Percentiles rank a stretch among this genome's conserved stretches.
Conservation (phyloP, 2,113 vertebrate species). For the Egretta garzetta region DNA sequence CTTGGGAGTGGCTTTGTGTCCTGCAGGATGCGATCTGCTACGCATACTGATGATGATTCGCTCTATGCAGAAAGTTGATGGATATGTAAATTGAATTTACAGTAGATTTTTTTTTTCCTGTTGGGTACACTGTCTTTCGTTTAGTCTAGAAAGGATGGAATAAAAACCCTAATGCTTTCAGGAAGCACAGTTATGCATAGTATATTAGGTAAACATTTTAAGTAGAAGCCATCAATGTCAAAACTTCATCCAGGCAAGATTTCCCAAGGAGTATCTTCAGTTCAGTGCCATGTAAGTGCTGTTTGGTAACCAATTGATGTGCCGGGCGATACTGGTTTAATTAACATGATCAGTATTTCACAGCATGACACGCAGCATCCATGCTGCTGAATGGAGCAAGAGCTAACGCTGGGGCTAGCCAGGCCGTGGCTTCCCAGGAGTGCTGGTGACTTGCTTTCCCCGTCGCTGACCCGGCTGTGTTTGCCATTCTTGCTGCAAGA, state of each 20-base stretch:
- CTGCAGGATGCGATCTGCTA: background rate
- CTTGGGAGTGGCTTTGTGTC: background rate
- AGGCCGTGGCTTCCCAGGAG: accelerated
- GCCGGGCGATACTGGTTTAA: background rate
- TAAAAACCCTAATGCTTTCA: background rate
- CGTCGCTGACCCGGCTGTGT: background rate
- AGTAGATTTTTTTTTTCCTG: background rate
- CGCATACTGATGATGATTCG: background rate
- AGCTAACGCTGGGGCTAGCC: background rate
- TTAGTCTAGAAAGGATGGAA: background rate
- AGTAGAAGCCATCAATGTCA: background rate
- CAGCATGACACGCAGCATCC: background rate
- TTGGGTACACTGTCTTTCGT: background rate
- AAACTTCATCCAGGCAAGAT: background rate
- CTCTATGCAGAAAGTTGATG: background rate
- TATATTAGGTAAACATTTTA: background rate
- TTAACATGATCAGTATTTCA: background rate
- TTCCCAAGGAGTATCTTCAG: background rate
- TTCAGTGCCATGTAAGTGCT: background rate
- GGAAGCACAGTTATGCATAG: background rate
- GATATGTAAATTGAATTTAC: background rate
- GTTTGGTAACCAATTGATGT: background rate
- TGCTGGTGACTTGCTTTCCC: background rate
- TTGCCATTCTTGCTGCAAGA: background rate
- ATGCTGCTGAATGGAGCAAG: background rate